Evolutionary conservation across 2,888 invertebrate genomes (phyloP), one percentile per base, ranked within the genome.

Genomic region (Spodoptera exigua): DNA sequence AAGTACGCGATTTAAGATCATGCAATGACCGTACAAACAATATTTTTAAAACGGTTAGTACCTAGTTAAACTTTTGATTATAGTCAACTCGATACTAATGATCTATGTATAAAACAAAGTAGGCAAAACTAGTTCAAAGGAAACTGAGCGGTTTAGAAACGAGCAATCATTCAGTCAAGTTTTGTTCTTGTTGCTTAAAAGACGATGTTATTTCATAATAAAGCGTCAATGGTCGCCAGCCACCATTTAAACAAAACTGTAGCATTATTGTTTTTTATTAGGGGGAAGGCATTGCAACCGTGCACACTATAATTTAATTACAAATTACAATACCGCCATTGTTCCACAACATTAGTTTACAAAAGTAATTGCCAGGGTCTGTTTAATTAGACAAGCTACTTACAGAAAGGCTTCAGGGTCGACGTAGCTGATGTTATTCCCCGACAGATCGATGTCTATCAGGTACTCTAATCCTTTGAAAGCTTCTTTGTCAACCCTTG

Each of bases 391-490:
- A 49, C 41, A 48, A 51, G 51, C 55, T 79, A 93, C 94, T 95
- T 88, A 96, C 96, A 95, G 88, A 81, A 96, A 96, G 1, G 96
- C 92, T 74, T 96, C 96, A 0, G 96, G 95, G 82, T 96, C 96
- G 13, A 97, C 90, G 64, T 89, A 94, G 52, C 89, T 95, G 69
- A 97, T 96, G 55, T 92, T 92, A 81, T 97, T 96, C 10, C 94
- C 95, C 0, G 96, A 96, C 74, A 97, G 94, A 82, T 97, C 96
- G 9, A 96, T 95, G 70, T 97, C 96, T 61, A 96, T 95, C 41
- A 97, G 90, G 82, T 96, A 96, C 70, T 95, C 95, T 67, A 97
- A 88, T 1, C 95, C 96, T 55, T 94, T 94, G 78, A 96, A 96
- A 5, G 96, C 95, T 21, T 95, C 95, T 75, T 91, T 95, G 43